Conservation (phyloP, 2,797 vertebrate genomes). For the Numenius phaeopus region DNA sequence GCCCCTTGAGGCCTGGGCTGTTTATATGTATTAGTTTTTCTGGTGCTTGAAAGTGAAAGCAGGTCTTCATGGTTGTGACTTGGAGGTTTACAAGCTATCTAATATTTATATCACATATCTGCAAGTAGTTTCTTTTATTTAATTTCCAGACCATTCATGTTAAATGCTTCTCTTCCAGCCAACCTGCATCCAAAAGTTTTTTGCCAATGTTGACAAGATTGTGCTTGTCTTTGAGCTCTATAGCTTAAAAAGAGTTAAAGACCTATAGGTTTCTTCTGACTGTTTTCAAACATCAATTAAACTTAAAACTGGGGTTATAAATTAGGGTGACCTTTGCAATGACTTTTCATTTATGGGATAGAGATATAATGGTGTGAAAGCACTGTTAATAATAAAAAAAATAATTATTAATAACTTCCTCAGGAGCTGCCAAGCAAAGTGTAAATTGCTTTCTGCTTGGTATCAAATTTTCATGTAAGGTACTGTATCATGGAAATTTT, state of each 20-base stretch:
- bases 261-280: not conserved
- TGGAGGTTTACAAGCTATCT: not conserved
- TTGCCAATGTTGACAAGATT: not conserved
- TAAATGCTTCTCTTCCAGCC: not conserved
- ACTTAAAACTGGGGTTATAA: conserved; percentile 35
- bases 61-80: not conserved
- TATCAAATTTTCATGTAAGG: conserved; percentile 39
- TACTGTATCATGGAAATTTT: conserved; percentile 33
- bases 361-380: conserved; percentile 23
- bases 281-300: conserved; percentile 55
- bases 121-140: no score
- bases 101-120: not conserved
- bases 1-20: not conserved
- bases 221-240: not conserved
- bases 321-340: conserved; percentile 39
- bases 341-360: conserved; percentile 34
- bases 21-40: not conserved
- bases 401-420: conserved; percentile 35
- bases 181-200: not conserved
- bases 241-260: not conserved
- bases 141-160: not conserved
- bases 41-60: not conserved
- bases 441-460: conserved; percentile 66
- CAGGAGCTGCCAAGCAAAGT: conserved; percentile 24
- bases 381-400: conserved; percentile 56